Base-by-base conservation (phyloP, 2,113 vertebrate genomes). In the Piliocolobus tephrosceles region DNA sequence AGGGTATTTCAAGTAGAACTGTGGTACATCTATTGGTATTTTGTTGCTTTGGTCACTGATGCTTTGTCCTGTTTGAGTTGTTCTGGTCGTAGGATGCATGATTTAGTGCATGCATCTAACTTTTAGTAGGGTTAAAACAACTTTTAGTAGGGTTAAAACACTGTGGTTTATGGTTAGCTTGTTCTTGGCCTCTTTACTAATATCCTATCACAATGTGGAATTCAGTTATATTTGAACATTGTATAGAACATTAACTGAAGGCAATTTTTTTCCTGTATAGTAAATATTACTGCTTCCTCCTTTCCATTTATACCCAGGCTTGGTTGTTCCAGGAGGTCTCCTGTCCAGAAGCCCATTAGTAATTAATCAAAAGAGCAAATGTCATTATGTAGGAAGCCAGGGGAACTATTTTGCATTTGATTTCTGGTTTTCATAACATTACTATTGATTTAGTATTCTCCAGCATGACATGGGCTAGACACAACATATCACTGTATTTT, bases 331-430 rank as follows among this genome's bases (percentile, higher is more conserved):
- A 91, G 96, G 78, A 80, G 85, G 88, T 97, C 94, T 97, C 94
- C 90, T 98, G 97, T 98, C 97, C 97, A 98, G 98, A 95, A 98
- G 98, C 72, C 98, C 98, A 99, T 99, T 98, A 99, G 98, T 97
- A 98, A 99, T 99, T 99, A 98, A 99, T 98, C 98, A 99, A 98
- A 99, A 98, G 96, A 98, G 97, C 98, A 98, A 99, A 99, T 98
- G 99, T 98, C 99, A 98, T 99, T 98, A 98, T 95, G 96, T 94
- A 97, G 98, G 98, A 99, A 98, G 98, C 97, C 96, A 80, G 90
- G 98, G 98, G 98, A 99, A 98, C 98, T 98, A 98, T 98, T 99
- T 98, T 98, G 98, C 98, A 98, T 99, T 99, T 99, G 98, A 99
- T 99, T 99, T 99, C 98, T 98, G 98, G 98, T 98, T 98, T 98